Evolutionary conservation across 2,888 invertebrate genomes (phyloP).

Genomic region (Calliphora vomitoria): DNA sequence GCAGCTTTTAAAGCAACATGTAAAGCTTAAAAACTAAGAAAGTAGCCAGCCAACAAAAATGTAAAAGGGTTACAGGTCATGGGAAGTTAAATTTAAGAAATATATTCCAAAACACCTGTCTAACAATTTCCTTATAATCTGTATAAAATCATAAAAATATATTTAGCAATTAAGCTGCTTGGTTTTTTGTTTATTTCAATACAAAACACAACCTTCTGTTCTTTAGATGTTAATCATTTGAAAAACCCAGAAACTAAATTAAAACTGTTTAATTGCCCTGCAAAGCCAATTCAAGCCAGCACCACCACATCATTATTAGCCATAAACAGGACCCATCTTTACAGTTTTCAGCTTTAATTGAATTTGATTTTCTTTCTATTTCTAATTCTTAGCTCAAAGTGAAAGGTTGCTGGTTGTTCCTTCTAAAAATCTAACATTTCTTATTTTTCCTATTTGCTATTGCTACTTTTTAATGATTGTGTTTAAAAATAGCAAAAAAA

Average conservation of each 20-base stretch:
- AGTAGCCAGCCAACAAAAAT: neutral
- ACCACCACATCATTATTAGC: slow-evolving; percentile 8
- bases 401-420: slow-evolving; percentile 57
- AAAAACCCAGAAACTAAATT: slow-evolving; percentile 20
- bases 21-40: slow-evolving; percentile 5
- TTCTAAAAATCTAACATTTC: slow-evolving; percentile 15
- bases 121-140: neutral
- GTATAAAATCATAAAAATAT: neutral
- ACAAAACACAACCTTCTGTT: neutral
- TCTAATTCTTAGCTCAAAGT: slow-evolving; percentile 24
- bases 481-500: slow-evolving; percentile 30
- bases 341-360: slow-evolving; percentile 31
- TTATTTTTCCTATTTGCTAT: slow-evolving; percentile 29
- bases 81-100: slow-evolving; percentile 32
- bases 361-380: slow-evolving; percentile 41
- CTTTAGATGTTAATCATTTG: slow-evolving; percentile 38
- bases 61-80: slow-evolving; percentile 47
- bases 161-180: neutral
- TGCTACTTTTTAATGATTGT: slow-evolving; percentile 60
- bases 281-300: slow-evolving; percentile 21
- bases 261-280: slow-evolving; percentile 24
- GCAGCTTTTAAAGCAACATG: slow-evolving; percentile 22
- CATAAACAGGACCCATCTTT: slow-evolving; percentile 51
- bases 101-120: slow-evolving; percentile 12
- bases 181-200: neutral